Base-by-base conservation (phyloP, 2,113 vertebrate species). In the Galeopterus variegatus region DNA sequence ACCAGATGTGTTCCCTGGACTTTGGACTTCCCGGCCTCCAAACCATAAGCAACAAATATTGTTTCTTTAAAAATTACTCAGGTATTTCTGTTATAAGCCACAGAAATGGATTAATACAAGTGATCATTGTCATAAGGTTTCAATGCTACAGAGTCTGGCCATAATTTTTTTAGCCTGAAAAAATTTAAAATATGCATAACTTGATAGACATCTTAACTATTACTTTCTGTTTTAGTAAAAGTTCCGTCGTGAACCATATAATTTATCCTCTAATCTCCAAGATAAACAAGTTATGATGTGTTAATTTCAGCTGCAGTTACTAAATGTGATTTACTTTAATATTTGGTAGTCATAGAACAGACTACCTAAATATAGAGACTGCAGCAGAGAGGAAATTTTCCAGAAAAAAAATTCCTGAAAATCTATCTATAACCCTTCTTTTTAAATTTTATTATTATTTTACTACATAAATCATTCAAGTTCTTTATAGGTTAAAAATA, bases 171-270 rank as follows among this genome's bases (percentile, higher is more conserved):
- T 45, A 83, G 17, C 5, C 14, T 52, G 70, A 41, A 36, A 79
- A 84, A 84, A 50, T 92, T 70, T 26, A 33, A 86, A 64, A 86
- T n/a, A 24, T 50, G 56, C 87, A 36, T 69, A 82, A 50, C 8
- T 21, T 70, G 14, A 58, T 72, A 23, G 23, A 21, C 17, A 76
- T 23, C 50, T 81, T 69, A 86, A 62, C 18, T 76, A 70, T 15
- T 31, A 58, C 26, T 84, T 85, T 72, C 28, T 86, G 45, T 76
- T 86, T 92, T 90, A 76, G 23, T 75, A 81, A 95, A 54, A 60
- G 24, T 54, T 86, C 76, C n/a, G 8, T 31, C 62, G 14, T 54
- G 17, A 90, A 70, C 17, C 11, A 15, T 90, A 13, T 81, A 50
- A 90, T 90, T 67, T 75, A 45, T n/a, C 26, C 1, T 62, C 45